Base-by-base conservation (phyloP, 2,797 vertebrate genomes). In the Simalia tracyae region DNA sequence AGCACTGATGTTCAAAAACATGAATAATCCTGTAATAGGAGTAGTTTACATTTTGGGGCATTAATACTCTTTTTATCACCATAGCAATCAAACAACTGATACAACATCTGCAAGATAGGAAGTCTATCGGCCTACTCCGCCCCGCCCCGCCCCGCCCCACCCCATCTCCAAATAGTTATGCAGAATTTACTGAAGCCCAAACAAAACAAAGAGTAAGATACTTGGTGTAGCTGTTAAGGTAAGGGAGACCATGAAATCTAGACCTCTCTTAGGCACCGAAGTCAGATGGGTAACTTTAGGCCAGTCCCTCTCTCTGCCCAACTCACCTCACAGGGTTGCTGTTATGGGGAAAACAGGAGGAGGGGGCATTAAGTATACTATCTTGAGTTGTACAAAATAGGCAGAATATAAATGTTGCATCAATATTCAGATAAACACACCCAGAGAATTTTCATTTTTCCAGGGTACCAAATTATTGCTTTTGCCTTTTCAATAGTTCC, bases 11-110 rank as follows among this genome's bases (percentile, higher is more conserved):
- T 85, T 85, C 36, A 11, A 89, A 54, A 60, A 31, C 54, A 42
- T 60, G 28, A 68, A 89, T 26, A 63, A 90, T 84, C 17, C 85
- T 88, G 54, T 42, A 87, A 92, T 11, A 90, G 31, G 61, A 91
- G 57, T 59, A 57, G 31, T 87, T 76, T 76, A 84, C 17, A 59
- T 9, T 60, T 54, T 54, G 89, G 28, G 85, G 61, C 22, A 24
- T 84, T 76, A 59, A 54, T 60, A 84, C 31, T 81, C 10, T 24
- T 84, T 54, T 22, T 88, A 89, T 90, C n/a, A 84, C 85, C 31
- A 87, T 54, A 92, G 60, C 56, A 84, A 87, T 64, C 31, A 89
- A 81, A 26, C 26, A 81, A 22, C 72, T 92, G 85, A 84, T 57
- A 81, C 19, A 81, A 10, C 22, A 28, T 19, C 88, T 81, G 64